Conservation (phyloP, 1,140 invertebrate species). For the Ylistrum balloti region DNA sequence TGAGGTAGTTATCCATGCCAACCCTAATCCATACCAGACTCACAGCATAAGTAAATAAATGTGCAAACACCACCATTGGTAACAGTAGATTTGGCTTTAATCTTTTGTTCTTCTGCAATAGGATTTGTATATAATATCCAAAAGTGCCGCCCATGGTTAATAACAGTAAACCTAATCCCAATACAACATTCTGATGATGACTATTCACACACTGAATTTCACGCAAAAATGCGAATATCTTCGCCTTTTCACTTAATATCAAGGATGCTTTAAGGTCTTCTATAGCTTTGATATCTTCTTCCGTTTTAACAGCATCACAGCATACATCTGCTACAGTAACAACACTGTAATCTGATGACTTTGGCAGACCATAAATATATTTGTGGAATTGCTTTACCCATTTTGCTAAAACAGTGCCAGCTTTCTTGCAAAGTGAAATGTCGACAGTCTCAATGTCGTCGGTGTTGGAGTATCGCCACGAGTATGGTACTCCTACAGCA, state of each 20-base stretch:
- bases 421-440: neutral
- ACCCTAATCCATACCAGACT: neutral
- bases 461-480: neutral
- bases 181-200: neutral
- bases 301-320: neutral
- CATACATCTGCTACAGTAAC: neutral
- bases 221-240: neutral
- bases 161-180: neutral
- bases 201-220: neutral
- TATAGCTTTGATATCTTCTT: neutral
- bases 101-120: neutral
- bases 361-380: neutral
- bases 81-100: neutral
- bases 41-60: neutral
- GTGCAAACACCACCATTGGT: neutral
- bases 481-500: neutral
- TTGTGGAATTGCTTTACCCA: neutral
- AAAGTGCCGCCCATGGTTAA: neutral
- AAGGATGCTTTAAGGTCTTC: constrained; percentile 10
- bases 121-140: neutral
- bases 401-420: neutral
- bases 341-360: neutral
- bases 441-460: neutral
- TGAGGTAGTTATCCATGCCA: neutral
- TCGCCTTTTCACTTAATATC: neutral